Base-by-base conservation (phyloP, 2,888 invertebrate species). In the Cabera pusaria region DNA sequence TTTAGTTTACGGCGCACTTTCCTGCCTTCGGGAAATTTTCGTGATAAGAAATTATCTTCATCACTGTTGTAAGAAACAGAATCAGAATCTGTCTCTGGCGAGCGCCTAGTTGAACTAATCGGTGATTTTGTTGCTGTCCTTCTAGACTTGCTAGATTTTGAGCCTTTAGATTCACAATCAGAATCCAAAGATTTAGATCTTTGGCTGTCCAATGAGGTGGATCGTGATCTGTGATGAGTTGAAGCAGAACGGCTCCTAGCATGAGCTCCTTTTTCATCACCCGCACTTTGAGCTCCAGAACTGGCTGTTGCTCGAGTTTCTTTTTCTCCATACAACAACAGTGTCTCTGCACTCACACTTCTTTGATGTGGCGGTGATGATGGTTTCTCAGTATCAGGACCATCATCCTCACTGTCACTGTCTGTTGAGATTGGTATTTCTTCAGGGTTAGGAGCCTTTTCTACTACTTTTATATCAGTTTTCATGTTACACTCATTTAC, bases 51-150 rank as follows among this genome's bases (percentile, higher is more conserved):
- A 52, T 84, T 81, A 26, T 78, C 75, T 44, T 81, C 82, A 24
- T 81, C 83, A 63, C 85, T 88, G 20, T 80, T 65, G 47, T 80
- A 82, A 2, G 87, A 85, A 9, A 80, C 37, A 23, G 85, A 82
- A 47, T 81, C 85, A 2, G 87, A 85, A 52, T 79, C 79, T 5
- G 83, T 72, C 19, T 73, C 76, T 43, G 68, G 61, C 16, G 56
- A 45, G 5, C 76, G 70, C 4, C 60, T 60, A 45, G 50, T 62
- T n/a, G 44, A 35, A 18, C 35, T 9, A 22, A 36, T 17, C 6
- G 7, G 5, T 7, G 25, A 17, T 3, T 21, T 6, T 22, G 25
- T 55, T 52, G 38, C 48, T 42, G 50, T 46, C 39, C 46, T 56
- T 45, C 47, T 66, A 8, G 52, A 29, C 44, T 72, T 71, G n/a